Evolutionary conservation across 2,797 vertebrate genomes (phyloP), one percentile per base, ranked within the genome.

Genomic region (Esox lucius): DNA sequence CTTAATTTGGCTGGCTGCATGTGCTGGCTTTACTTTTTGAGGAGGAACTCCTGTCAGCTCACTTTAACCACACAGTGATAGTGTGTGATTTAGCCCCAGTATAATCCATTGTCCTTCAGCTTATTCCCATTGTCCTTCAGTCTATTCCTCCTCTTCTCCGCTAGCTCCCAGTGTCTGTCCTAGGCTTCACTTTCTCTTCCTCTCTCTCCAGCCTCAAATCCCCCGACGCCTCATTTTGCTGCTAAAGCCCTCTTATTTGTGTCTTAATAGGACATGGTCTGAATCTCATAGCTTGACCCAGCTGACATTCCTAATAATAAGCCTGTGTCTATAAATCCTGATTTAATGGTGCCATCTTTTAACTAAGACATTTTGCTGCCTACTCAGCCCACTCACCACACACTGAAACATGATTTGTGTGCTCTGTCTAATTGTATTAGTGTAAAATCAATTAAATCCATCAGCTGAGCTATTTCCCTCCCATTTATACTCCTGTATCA

Each of bases 381-480:
- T 66, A 46, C 78, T 35, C 24, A 5, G 53, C 70, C 76, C 70
- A 62, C 77, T 64, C 48, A 12, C 26, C 72, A 56, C 77, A 68
- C 42, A 12, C 42, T 79, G 66, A 59, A 67, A 70, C 71, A 15
- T 85, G 81, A 83, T 78, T 79, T 77, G 81, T 78, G 71, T 49
- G 65, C 69, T 66, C 66, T 77, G 65, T 80, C 79, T 84, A 86
- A 84, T 84, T 84, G 80, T 78, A 81, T 86, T 83, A 85, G 76
- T 90, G 85, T 86, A 85, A 90, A 87, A 91, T 92, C 88, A 83
- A 86, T 86, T 91, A 87, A 87, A 84, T 82, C 87, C 83, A 86
- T 88, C 78, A 89, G 87, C 84, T 56, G 86, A 83, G 76, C 85
- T 87, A 84, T 76, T 78, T 76, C 46, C 78, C 71, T 48, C 5